These are phyloP conservation scores for Coelinius sp. DNA, from an alignment of 2,888 invertebrate species.

Conservation along the genomic window DNA sequence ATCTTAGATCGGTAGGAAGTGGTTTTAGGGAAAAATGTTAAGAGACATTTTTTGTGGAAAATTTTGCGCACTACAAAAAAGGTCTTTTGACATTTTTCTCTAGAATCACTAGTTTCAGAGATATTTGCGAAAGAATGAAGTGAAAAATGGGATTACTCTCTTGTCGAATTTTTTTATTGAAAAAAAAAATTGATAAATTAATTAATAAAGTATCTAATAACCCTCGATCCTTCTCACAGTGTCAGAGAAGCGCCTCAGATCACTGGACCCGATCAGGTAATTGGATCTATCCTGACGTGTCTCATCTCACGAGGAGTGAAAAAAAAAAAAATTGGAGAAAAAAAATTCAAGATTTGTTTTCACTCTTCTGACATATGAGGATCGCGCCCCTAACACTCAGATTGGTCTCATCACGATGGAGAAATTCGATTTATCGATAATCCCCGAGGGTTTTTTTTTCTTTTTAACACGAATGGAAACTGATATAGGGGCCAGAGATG, in stretches of 20 bases:
- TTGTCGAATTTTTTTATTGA: neutral
- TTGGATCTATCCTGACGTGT: conserved; percentile 47
- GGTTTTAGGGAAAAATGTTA: too few species aligned
- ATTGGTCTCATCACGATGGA: conserved; percentile 11
- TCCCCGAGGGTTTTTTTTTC: neutral
- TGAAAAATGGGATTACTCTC: too few species aligned
- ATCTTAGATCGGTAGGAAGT: too few species aligned
- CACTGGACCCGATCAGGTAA: conserved; percentile 48
- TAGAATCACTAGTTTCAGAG: too few species aligned
- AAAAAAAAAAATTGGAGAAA: conserved; percentile 7
- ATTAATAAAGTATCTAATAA: neutral
- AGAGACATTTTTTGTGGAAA: too few species aligned
- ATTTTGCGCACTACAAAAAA: too few species aligned
- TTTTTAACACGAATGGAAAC: conserved; percentile 44
- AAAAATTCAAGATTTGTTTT: neutral
- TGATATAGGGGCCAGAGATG: conserved; percentile 34
- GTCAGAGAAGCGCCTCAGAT: neutral
- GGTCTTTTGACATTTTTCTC: too few species aligned
- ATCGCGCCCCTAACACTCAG: conserved; percentile 19
- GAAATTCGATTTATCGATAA: conserved; percentile 35
- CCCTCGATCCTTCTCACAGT: neutral
- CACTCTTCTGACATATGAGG: conserved; percentile 34
- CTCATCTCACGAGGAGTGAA: conserved; percentile 38
- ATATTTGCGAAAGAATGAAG: too few species aligned
- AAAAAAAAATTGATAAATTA: neutral